A percentile compares a stretch with the other conserved stretches of the same genome.
These are phyloP conservation scores for Hippopotamus amphibius DNA, from an alignment of 2,113 vertebrate genomes.

Conservation along the genomic window DNA sequence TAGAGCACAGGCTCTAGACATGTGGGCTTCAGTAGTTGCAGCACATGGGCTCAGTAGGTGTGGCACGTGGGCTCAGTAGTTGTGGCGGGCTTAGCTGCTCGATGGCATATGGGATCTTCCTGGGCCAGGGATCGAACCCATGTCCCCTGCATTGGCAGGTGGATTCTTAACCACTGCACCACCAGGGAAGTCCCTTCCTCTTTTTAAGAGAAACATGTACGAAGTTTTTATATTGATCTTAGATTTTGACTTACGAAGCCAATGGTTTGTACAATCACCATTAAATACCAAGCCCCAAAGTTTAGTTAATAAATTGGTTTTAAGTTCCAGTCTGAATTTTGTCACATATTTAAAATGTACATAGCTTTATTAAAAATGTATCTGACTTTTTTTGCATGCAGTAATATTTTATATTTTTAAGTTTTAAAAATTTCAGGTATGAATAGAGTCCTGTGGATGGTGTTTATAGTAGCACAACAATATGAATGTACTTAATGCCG, in stretches of 20 bases:
- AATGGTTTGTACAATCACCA: neutral
- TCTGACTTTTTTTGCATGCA: neutral
- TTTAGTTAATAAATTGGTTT: conserved; percentile 3
- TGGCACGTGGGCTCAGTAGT: too few species aligned
- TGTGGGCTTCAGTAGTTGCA: too few species aligned
- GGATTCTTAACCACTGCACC: too few species aligned
- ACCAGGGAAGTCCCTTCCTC: neutral
- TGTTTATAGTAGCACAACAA: neutral
- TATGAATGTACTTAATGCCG: neutral
- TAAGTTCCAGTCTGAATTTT: conserved; percentile 32
- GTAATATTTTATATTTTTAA: conserved; percentile 19
- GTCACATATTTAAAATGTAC: neutral
- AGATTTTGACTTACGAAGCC: neutral
- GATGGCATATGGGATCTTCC: too few species aligned
- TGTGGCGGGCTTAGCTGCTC: too few species aligned
- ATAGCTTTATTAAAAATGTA: neutral
- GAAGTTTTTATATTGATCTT: neutral
- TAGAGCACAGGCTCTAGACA: too few species aligned
- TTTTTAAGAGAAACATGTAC: neutral
- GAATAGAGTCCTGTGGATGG: neutral
- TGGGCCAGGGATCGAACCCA: too few species aligned
- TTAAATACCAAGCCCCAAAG: conserved; percentile 7
- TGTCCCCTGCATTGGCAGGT: too few species aligned
- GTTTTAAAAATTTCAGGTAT: neutral
- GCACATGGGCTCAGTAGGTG: too few species aligned